Conservation (phyloP, 2,888 invertebrate genomes). For the Brassicogethes aeneus region DNA sequence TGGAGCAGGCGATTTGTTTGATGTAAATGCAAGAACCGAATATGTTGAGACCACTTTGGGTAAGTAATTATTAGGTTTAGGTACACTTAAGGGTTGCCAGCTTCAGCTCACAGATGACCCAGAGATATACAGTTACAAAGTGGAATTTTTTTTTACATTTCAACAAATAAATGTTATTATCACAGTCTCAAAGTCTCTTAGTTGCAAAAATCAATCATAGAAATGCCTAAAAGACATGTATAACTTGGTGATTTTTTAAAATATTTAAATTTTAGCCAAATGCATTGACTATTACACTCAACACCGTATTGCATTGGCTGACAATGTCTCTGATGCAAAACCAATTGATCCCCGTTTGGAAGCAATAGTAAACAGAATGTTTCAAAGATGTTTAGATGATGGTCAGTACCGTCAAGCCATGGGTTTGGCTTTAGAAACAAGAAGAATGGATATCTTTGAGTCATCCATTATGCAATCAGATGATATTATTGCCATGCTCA, state of each 20-base stretch:
- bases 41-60: constrained; percentile 93
- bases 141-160: no score
- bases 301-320: constrained; percentile 66
- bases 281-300: constrained; percentile 96
- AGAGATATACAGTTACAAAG: no score
- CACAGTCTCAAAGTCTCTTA: no score
- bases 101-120: no score
- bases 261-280: constrained; percentile 56
- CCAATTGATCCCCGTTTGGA: constrained; percentile 76
- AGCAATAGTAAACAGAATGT: constrained; percentile 94
- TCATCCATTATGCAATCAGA: constrained; percentile 86
- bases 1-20: constrained; percentile 90
- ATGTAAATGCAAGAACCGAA: constrained; percentile 88
- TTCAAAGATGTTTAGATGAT: constrained; percentile 90
- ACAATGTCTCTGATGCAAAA: constrained; percentile 57
- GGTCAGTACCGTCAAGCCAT: constrained; percentile 93
- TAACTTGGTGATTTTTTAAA: no score
- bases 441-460: constrained; percentile 95
- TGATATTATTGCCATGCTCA: constrained; percentile 82
- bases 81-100: no score
- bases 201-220: no score
- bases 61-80: constrained; percentile 35
- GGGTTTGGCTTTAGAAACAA: constrained; percentile 92
- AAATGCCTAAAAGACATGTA: no score
- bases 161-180: constrained; percentile 4